Conservation (phyloP, 1,140 invertebrate genomes). For the Cataglyphis hispanica region DNA sequence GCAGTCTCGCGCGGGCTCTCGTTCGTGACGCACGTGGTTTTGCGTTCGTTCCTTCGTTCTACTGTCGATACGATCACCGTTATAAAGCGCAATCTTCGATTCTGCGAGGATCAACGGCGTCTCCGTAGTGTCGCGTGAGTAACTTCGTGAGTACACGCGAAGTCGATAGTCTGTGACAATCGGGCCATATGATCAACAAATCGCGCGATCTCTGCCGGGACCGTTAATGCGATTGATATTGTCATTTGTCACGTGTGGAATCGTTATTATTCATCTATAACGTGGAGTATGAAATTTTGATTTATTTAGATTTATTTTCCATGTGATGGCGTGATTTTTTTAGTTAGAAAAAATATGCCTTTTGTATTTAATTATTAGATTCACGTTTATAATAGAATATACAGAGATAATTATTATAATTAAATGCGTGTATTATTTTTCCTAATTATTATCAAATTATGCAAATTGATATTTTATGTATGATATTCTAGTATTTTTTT, state of each 20-base stretch:
- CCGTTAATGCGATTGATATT: constrained; percentile 14
- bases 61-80: background rate
- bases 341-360: background rate
- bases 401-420: background rate
- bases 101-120: constrained; percentile 14
- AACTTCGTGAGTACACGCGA: constrained; percentile 42
- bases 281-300: background rate
- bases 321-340: background rate
- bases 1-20: constrained; percentile 72
- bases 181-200: constrained; percentile 6
- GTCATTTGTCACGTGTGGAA: constrained; percentile 13
- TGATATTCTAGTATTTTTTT: background rate
- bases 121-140: constrained; percentile 19
- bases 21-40: constrained; percentile 68
- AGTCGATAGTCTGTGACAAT: constrained; percentile 16
- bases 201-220: constrained; percentile 5
- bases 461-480: background rate
- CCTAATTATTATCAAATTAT: background rate
- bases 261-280: background rate
- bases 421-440: constrained; percentile 1
- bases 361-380: background rate
- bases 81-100: constrained; percentile 22
- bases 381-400: background rate
- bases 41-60: constrained; percentile 42
- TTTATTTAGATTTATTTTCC: background rate